These are phyloP conservation scores for Coleophora deauratella DNA, from an alignment of 2,888 invertebrate species.

Conservation along the genomic window DNA sequence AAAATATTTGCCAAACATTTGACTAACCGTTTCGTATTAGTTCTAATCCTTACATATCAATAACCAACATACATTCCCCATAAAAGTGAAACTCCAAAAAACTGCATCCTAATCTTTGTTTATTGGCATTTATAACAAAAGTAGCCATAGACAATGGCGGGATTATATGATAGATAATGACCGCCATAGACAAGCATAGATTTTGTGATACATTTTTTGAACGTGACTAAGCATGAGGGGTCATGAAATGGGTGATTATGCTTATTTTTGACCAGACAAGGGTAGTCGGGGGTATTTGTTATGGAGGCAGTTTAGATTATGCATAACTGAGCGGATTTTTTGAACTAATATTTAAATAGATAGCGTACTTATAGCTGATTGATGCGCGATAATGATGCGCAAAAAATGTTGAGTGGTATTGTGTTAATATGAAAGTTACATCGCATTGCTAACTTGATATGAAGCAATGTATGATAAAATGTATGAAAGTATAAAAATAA, in stretches of 20 bases:
- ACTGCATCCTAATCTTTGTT: slow-evolving; percentile 50
- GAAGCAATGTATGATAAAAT: too few relatives aligned
- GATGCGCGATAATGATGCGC: slow-evolving; percentile 12
- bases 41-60: slow-evolving; percentile 40
- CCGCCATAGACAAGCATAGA: slow-evolving; percentile 14
- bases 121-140: slow-evolving; percentile 37
- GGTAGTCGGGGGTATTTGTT: too few relatives aligned
- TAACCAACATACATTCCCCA: slow-evolving; percentile 26
- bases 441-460: too few relatives aligned
- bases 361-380: slow-evolving; percentile 10
- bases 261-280: too few relatives aligned
- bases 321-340: neutral
- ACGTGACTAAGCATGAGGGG: slow-evolving; percentile 45
- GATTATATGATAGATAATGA: slow-evolving; percentile 38
- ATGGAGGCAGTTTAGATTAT: too few relatives aligned
- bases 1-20: slow-evolving; percentile 29
- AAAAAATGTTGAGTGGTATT: too few relatives aligned
- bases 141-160: slow-evolving; percentile 24
- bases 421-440: too few relatives aligned
- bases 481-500: too few relatives aligned
- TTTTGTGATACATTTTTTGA: slow-evolving; percentile 20
- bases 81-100: slow-evolving; percentile 19
- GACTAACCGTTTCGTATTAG: slow-evolving; percentile 25
- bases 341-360: slow-evolving; percentile 2
- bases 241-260: slow-evolving; percentile 1